phyloP scores from a whole-genome alignment of 2,113 vertebrate species.

The Hucho hucho region DNA sequence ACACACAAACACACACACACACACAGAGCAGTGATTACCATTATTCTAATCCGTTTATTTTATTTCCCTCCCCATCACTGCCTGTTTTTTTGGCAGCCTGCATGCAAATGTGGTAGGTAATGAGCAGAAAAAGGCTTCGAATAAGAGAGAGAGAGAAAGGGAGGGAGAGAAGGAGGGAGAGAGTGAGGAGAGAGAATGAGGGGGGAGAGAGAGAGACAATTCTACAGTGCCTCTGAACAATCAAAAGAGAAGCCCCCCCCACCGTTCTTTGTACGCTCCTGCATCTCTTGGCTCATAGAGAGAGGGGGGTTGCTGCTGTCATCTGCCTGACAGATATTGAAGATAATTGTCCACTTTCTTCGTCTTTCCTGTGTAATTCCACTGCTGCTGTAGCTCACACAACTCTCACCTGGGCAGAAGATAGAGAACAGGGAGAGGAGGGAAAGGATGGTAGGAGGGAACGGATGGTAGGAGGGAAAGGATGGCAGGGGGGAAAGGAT shows the following conservation, averaged over 20 bases:
- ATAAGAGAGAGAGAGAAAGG: conserved; percentile 27
- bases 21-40: conserved; percentile 63
- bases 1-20: conserved; percentile 22
- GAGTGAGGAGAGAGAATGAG: conserved; percentile 17
- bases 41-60: conserved; percentile 77
- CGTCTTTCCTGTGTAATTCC: conserved; percentile 74
- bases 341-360: conserved; percentile 81
- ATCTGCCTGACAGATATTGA: conserved; percentile 81
- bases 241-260: conserved; percentile 68
- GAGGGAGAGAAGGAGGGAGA: conserved; percentile 17
- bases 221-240: conserved; percentile 69
- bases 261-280: conserved; percentile 71
- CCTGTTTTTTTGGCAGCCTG: conserved; percentile 69
- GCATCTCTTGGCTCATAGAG: conserved; percentile 42
- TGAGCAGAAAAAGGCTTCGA: conserved; percentile 70
- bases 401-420: conserved; percentile 72
- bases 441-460: conserved; percentile 37
- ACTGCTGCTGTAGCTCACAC: conserved; percentile 55
- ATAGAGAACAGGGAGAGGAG: conserved; percentile 25
- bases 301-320: conserved; percentile 62
- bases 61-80: conserved; percentile 66
- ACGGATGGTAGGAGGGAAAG: conserved; percentile 31
- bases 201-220: conserved; percentile 38
- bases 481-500: conserved; percentile 35
- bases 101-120: conserved; percentile 77